A percentile compares a stretch with the other conserved stretches of the same genome.
Evolutionary conservation across 2,797 vertebrate genomes (phyloP).

Genomic region (Chloroceryle amazona): DNA sequence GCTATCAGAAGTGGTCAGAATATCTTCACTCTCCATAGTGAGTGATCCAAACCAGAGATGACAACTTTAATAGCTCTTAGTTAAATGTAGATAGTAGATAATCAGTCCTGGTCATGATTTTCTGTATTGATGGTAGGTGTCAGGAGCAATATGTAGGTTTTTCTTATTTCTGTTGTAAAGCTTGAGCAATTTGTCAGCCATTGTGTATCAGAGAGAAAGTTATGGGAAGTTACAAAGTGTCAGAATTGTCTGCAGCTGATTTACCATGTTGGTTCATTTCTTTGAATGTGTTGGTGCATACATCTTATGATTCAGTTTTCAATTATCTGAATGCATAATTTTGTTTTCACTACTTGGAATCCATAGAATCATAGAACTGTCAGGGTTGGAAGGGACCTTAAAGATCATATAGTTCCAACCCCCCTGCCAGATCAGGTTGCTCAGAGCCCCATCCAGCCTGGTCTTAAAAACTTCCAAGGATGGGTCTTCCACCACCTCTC

Average conservation of each 20-base stretch:
- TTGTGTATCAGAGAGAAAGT: slow-evolving; percentile 20
- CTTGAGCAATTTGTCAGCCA: slow-evolving; percentile 34
- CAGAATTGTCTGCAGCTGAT: slow-evolving; percentile 10
- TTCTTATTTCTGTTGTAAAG: slow-evolving; percentile 33
- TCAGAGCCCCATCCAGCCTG: too few relatives aligned
- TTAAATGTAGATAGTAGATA: not conserved
- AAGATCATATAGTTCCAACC: too few relatives aligned
- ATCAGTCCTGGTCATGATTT: not conserved
- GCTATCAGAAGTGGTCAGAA: not conserved
- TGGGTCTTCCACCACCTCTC: too few relatives aligned
- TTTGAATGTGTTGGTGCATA: not conserved
- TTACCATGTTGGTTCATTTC: not conserved
- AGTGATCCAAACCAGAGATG: slow-evolving; percentile 15
- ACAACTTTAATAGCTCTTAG: slow-evolving; percentile 40
- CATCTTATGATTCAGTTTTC: not conserved
- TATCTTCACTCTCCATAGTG: not conserved
- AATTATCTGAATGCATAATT: not conserved
- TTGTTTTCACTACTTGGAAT: not conserved
- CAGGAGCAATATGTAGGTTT: not conserved
- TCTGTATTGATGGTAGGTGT: slow-evolving; percentile 16
- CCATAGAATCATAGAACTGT: not conserved
- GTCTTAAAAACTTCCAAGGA: too few relatives aligned
- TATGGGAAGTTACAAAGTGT: slow-evolving; percentile 25
- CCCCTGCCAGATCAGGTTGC: too few relatives aligned
- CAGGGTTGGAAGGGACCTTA: too few relatives aligned